Conservation (phyloP, 2,797 vertebrate species). For the Enteromius mattozi region DNA sequence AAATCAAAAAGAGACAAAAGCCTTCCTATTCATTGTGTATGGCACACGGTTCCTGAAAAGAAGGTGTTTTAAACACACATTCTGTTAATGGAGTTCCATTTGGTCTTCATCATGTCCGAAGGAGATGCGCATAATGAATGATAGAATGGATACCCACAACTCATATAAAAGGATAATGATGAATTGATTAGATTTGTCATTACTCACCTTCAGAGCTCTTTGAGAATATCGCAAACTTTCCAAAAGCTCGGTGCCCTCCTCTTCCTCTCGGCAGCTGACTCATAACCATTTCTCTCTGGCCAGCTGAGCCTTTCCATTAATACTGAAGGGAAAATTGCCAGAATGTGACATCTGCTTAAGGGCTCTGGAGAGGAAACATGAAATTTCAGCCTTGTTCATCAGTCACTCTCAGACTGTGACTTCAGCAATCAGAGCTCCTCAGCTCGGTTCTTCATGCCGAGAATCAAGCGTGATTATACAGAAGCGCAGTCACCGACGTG, state of each 20-base stretch:
- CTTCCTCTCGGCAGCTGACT: conserved; percentile 62
- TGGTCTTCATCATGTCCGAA: not conserved
- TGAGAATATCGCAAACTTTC: conserved; percentile 29
- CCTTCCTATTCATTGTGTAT: conserved; percentile 21
- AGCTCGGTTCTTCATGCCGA: conserved; percentile 37
- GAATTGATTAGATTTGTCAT: conserved; percentile 37
- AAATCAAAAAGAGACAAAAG: conserved; percentile 32
- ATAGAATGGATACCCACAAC: conserved; percentile 22
- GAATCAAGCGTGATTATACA: conserved; percentile 41
- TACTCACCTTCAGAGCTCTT: conserved; percentile 30
- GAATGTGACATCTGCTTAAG: conserved; percentile 60
- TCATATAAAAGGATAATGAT: conserved; percentile 30
- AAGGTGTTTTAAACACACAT: conserved; percentile 32
- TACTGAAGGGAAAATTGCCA: conserved; percentile 54
- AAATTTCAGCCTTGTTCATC: conserved; percentile 54
- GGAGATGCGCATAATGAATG: conserved; percentile 14
- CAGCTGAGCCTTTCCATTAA: conserved; percentile 60
- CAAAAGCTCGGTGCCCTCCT: conserved; percentile 21
- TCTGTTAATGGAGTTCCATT: conserved; percentile 31
- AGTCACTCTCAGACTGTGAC: conserved; percentile 46
- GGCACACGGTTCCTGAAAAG: not conserved
- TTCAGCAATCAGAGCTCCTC: conserved; percentile 48
- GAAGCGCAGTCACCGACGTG: not conserved
- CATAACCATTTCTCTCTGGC: conserved; percentile 58
- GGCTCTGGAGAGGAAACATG: conserved; percentile 59